Evolutionary conservation across 2,888 invertebrate species (phyloP), one percentile per base, ranked within the genome.

Genomic region (Muschampia plurimacula): DNA sequence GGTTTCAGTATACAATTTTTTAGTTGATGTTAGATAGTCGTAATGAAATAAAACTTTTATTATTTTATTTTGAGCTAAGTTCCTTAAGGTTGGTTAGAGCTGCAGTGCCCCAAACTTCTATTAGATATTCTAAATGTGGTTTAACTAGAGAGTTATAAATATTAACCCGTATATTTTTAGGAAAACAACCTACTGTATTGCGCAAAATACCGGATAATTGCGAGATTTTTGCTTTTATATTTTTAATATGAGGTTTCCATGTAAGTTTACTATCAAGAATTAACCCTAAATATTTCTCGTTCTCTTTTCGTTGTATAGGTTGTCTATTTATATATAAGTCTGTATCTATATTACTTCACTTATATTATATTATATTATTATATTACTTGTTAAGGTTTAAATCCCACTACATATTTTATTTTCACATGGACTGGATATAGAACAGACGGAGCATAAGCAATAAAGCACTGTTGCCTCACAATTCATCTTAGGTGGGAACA

Each of bases 31-130:
- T n/a, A 73, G 12, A 52, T 13, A 65, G 15, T 71, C 10, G 22
- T 74, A 74, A 28, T 73, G 64, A 63, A 76, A 75, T n/a, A 75
- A 52, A 13, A 63, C 28, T 67, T 75, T 75, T 12, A 75, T 64
- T 6, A 73, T 32, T 74, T 73, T 76, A 57, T 76, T 75, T 69
- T 70, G 72, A 39, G 67, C 13, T 49, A 39, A 73, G 22, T 6
- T 15, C 2, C 36, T 44, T 46, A 41, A 75, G 28, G n/a, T 72
- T 68, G 0, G 52, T 46, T 69, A 68, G 70, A 9, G 72, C 59
- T 7, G 74, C 75, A 9, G 15, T 66, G 0, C 75, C 73, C 75
- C 75, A 71, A 10, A 75, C 41, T 71, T 73, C 72, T 4, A 76
- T 73, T 6, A 74, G 52, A 44, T 76, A 74, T 39, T 65, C 60